Evolutionary conservation across 64 coral and sea anemone species (phyloP), one percentile per base, ranked within the genome.

Genomic region (Montipora cactus): DNA sequence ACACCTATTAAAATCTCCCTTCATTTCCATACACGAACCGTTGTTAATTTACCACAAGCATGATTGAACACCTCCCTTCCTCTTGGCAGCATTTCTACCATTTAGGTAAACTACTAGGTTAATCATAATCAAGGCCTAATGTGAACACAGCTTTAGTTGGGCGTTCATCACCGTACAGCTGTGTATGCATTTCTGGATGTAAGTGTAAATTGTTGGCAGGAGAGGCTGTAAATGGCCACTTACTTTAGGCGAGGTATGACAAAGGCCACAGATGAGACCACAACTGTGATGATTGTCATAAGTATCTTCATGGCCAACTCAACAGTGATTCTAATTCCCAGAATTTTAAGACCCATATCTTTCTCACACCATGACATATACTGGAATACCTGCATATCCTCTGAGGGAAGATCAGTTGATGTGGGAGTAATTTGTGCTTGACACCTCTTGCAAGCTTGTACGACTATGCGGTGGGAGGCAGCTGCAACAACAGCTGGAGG

Each of bases 241-340:
- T 49, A 89, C 15, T 50, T 76, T 19, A 67, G 12, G 21, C 44
- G 25, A 12, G 79, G 71, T 49, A 75, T 50, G 87, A 95, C 67
- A 95, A 95, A 95, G 22, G 89, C 94, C 6, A 95, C 82, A 61
- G 91, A 95, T 9, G 94, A 95, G 51, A 87, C 45, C 11, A 50
- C 89, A 71, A 75, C 88, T 79, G 94, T 95, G 3, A 67, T 12
- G 28, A 91, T 95, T 10, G 94, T 95, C 89, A 91, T 80, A 69
- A 87, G 12, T 64, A 91, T 87, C 25, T 85, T 95, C 61, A 81
- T 76, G 25, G 94, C 83, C 53, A 91, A 28, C 79, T 95, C 74
- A 12, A 95, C 94, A 61, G 94, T 95, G 49, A 95, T 95, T 7
- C 81, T 74, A 46, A 95, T 87, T 87, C 94, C 94, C 10, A 95